Base-by-base conservation (phyloP, 2,888 invertebrate genomes). In the Cosmia pyralina region DNA sequence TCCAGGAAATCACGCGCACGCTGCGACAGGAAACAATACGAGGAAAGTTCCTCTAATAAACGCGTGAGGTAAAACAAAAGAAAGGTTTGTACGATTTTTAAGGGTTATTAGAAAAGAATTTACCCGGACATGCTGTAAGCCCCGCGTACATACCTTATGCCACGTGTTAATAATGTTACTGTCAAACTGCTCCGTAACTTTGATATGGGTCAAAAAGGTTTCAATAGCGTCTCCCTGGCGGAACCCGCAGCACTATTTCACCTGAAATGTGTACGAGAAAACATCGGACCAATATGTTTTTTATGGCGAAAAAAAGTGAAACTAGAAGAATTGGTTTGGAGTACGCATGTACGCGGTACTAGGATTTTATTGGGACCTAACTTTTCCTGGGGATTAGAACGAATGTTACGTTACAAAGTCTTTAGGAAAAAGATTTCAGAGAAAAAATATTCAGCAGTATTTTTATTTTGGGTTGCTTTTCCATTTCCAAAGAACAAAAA, bases 81-180 rank as follows among this genome's bases (percentile, higher is more conserved):
- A 88, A 90, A 89, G 83, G 84, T 85, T 87, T 82, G 78, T 86
- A 82, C 84, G 85, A 89, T 89, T 90, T 92, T 92, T 90, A 91
- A 91, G 88, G 91, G 91, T 90, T 89, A 91, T 90, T 90, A 90
- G 87, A 86, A 87, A 80, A 84, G 88, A 88, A 89, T 87, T 89
- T 90, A 87, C 85, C 86, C 85, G 74, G 82, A 88, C 86, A 88
- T 85, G 84, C 83, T 88, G 88, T 88, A 88, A 79, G 75, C 80
- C 87, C 84, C 83, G 83, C 81, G 84, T 83, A 81, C 84, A 75
- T 83, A 87, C 88, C 89, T 83, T 86, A 89, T 90, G 89, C 91
- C 92, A 90, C 88, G 93, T 93, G 93, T 92, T 93, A 93, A 93
- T 93, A 94, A 94, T 93, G 93, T 92, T 92, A 92, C 92, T 92